These are phyloP conservation scores for Drosophila buzzatii DNA, from an alignment of 2,888 invertebrate genomes.

Conservation along the genomic window DNA sequence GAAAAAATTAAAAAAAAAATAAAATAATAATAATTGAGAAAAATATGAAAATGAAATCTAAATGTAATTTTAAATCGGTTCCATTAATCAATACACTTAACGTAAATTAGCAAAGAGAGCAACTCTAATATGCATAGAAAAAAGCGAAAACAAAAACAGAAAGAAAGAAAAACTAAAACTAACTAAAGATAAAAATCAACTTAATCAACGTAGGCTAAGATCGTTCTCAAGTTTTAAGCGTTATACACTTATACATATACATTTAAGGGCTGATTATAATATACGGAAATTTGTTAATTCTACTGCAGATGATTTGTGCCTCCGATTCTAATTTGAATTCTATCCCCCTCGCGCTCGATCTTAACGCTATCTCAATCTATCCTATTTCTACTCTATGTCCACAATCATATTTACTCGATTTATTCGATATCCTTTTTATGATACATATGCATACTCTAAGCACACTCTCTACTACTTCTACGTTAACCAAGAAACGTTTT, in stretches of 20 bases:
- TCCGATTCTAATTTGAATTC: conserved; percentile 3
- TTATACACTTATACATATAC: conserved; percentile 66
- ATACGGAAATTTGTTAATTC: conserved; percentile 82
- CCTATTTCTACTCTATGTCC: conserved; percentile 10
- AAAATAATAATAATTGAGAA: neutral
- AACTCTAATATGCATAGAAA: conserved; percentile 25
- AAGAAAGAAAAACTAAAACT: neutral
- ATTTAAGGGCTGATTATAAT: conserved; percentile 85
- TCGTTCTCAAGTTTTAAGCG: conserved; percentile 56
- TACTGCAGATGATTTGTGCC: conserved; percentile 13
- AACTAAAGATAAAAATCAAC: conserved; percentile 22
- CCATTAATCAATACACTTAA: conserved; percentile 58
- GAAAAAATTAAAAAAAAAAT: no score
- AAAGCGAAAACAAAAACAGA: neutral
- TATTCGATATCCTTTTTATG: conserved; percentile 26
- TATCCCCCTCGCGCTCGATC: neutral
- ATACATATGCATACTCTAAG: conserved; percentile 37
- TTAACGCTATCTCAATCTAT: conserved; percentile 4
- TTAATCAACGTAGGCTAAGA: conserved; percentile 53
- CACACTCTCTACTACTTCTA: conserved; percentile 25
- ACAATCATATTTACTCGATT: conserved; percentile 15
- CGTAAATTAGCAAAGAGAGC: conserved; percentile 47
- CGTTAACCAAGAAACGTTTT: conserved; percentile 42
- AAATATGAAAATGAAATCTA: conserved; percentile 31
- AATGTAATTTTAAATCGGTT: conserved; percentile 65